Evolutionary conservation across 2,888 invertebrate species (phyloP), one percentile per base, ranked within the genome.

Genomic region (Coenonympha glycerion): DNA sequence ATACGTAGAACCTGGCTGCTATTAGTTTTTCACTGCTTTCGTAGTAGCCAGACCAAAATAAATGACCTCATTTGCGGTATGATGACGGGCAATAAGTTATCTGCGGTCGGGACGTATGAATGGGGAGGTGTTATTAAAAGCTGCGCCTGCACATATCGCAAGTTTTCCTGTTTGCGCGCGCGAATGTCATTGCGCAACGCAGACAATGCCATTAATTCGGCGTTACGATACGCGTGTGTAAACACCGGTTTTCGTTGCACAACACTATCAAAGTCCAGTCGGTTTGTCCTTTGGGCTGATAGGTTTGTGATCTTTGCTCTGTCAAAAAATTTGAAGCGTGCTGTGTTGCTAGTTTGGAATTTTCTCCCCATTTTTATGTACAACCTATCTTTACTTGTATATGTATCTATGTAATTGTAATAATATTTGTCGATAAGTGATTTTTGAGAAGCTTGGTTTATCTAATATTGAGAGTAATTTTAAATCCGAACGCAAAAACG

Each of bases 91-190:
- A 37, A 44, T 39, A 36, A 30, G 28, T 18, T 46, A 51, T 53
- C 53, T 57, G 61, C 22, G 52, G 54, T 56, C 11, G 3, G 41
- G 39, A 15, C 15, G 37, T 15, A 59, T 62, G 58, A 59, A 58
- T 58, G 59, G 53, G 48, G 44, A 41, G 45, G 22, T 15, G 11
- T 24, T 49, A 45, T 49, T 45, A 48, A 33, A 21, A 45, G 42
- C 48, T 48, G 49, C 47, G 40, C 41, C 52, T 51, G 51, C 42
- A 40, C 34, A 42, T 33, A 26, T 33, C 31, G 31, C 46, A 28
- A 26, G 49, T 68, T 69, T 65, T 66, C 68, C 66, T 66, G 68
- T 65, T 66, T 57, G 53, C 55, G 54, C 42, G 51, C 37, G 51
- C 37, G 53, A 58, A 56, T 53, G 52, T 47, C 57, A 56, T 57